A percentile compares a stretch with the other conserved stretches of the same genome.
Conservation (phyloP, 2,113 vertebrate species). For the Dasypus novemcinctus region DNA sequence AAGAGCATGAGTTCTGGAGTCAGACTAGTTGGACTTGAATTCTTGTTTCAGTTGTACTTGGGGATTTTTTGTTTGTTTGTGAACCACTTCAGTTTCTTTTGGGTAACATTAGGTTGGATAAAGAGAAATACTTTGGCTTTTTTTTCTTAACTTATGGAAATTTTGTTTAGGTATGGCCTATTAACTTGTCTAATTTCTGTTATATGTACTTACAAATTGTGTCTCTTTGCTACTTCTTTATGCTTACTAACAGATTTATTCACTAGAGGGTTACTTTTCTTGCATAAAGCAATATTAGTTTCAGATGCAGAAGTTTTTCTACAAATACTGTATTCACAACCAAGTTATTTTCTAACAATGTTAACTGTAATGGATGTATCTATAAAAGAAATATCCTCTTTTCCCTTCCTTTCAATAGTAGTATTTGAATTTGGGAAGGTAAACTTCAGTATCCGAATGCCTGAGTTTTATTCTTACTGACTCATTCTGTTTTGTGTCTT, state of each 20-base stretch:
- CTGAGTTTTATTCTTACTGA: background rate
- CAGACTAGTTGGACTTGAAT: background rate
- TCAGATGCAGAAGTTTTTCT: background rate
- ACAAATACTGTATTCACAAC: background rate
- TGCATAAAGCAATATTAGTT: background rate
- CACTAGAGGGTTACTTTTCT: background rate
- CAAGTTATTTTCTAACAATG: background rate
- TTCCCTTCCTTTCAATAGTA: background rate
- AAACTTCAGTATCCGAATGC: background rate
- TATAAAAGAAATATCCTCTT: background rate
- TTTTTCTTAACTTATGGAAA: background rate
- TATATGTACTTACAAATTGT: background rate
- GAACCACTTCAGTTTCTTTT: background rate
- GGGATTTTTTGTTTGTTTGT: too few species aligned
- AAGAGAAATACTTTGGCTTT: background rate
- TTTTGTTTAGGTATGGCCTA: background rate
- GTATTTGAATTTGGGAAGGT: background rate
- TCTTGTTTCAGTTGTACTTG: background rate
- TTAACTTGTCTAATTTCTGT: background rate
- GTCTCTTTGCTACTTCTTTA: background rate
- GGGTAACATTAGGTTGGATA: background rate
- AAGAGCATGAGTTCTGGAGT: background rate
- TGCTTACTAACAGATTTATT: background rate
- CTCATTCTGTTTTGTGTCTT: background rate
- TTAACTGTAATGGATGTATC: background rate